These are phyloP conservation scores for Thecophora atra DNA, from an alignment of 2,888 invertebrate species.

Conservation along the genomic window DNA sequence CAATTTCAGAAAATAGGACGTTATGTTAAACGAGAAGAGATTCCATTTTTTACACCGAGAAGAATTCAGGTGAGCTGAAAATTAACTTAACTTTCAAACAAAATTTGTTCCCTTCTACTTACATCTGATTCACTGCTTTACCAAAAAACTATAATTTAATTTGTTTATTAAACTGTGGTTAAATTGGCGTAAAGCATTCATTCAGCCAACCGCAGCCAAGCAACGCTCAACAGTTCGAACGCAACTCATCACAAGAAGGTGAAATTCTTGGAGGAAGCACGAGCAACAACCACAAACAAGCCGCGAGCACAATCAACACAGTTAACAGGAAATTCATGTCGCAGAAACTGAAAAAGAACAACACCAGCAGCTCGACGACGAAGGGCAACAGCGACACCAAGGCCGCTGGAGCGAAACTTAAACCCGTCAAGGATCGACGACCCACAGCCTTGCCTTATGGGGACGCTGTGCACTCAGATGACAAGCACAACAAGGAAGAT, in stretches of 20 bases:
- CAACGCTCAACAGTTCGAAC: constrained; percentile 43
- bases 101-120: too few species aligned
- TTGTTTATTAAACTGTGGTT: not conserved
- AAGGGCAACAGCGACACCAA: constrained; percentile 20
- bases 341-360: constrained; percentile 45
- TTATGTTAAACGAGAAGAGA: constrained; percentile 60
- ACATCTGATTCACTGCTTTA: too few species aligned
- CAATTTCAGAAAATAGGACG: constrained; percentile 60
- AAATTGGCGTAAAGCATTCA: not conserved
- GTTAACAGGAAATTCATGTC: constrained; percentile 45
- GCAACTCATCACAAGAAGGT: constrained; percentile 38
- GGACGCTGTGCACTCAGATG: constrained; percentile 52
- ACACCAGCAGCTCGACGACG: constrained; percentile 28
- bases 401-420: constrained; percentile 49
- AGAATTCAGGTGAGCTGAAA: constrained; percentile 59
- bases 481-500: constrained; percentile 21
- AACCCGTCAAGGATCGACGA: constrained; percentile 58
- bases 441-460: constrained; percentile 59
- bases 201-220: not conserved
- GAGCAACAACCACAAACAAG: constrained; percentile 38
- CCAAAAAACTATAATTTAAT: constrained; percentile 9
- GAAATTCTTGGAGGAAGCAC: constrained; percentile 18
- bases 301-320: constrained; percentile 37
- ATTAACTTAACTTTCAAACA: too few species aligned
- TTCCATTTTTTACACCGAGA: constrained; percentile 56